These are phyloP conservation scores for Bombus waltoni DNA, from an alignment of 1,140 invertebrate species.

Conservation along the genomic window DNA sequence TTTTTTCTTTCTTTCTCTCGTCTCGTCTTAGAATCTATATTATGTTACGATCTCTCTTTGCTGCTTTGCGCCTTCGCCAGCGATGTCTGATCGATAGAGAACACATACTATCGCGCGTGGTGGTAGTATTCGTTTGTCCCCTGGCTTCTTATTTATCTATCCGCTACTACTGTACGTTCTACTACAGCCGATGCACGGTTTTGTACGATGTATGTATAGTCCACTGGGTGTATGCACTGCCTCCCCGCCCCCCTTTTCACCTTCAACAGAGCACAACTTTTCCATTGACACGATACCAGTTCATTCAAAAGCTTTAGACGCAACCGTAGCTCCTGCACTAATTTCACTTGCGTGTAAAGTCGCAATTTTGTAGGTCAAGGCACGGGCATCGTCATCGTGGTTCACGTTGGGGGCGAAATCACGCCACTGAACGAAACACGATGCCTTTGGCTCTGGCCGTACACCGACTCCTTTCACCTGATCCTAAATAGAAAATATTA, in stretches of 20 bases:
- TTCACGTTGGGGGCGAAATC: background rate
- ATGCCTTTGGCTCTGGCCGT: conserved; percentile 13
- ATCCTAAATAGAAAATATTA: conserved; percentile 30
- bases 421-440: conserved; percentile 32
- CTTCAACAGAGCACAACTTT: conserved; percentile 41
- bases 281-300: conserved; percentile 58
- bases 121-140: conserved; percentile 16
- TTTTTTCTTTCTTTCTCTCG: background rate
- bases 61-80: conserved; percentile 1
- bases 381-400: conserved; percentile 28
- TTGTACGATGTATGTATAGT: conserved; percentile 48
- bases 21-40: background rate
- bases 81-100: conserved; percentile 3
- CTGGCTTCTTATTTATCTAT: conserved; percentile 19
- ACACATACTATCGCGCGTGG: background rate
- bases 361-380: conserved; percentile 52
- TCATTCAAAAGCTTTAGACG: conserved; percentile 61
- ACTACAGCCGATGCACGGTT: conserved; percentile 44
- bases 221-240: conserved; percentile 70
- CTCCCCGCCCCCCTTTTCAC: conserved; percentile 20
- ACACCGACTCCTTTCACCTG: conserved; percentile 5
- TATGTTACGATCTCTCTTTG: conserved; percentile 6
- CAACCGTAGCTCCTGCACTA: conserved; percentile 49
- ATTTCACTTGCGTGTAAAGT: conserved; percentile 53
- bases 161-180: conserved; percentile 18